Percentiles rank a stretch among this genome's conserved stretches.
These are phyloP conservation scores for Clarias platycephalus DNA, from an alignment of 2,797 vertebrate genomes.

Conservation along the genomic window DNA sequence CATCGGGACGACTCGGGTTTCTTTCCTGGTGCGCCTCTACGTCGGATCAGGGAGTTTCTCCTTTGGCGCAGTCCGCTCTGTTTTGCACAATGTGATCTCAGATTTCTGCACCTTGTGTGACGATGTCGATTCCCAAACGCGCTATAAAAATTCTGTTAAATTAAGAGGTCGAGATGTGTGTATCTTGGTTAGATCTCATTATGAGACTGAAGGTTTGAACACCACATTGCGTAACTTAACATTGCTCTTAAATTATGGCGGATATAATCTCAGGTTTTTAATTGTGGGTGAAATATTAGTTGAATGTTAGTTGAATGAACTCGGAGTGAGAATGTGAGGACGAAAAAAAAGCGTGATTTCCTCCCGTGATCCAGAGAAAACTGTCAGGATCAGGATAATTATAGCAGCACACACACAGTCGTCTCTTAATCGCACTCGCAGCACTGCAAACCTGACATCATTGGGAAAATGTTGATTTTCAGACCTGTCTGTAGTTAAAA, in stretches of 20 bases:
- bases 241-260: neutral
- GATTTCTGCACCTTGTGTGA: neutral
- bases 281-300: too few relatives aligned
- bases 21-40: neutral
- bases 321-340: constrained; percentile 21
- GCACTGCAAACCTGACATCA: neutral
- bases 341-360: constrained; percentile 32
- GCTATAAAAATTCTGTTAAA: neutral
- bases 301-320: constrained; percentile 26
- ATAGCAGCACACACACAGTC: neutral
- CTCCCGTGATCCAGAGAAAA: constrained; percentile 6
- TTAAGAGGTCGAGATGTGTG: neutral
- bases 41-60: neutral
- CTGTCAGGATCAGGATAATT: neutral
- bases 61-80: neutral
- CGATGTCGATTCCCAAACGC: neutral
- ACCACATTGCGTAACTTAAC: neutral
- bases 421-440: neutral
- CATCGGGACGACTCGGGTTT: neutral
- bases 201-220: neutral
- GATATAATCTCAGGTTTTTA: neutral
- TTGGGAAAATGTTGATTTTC: neutral
- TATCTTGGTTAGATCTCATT: neutral
- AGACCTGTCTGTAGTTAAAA: neutral
- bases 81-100: neutral